These are phyloP conservation scores for Orchesella flavescens DNA, from an alignment of 2,888 invertebrate genomes.

Conservation along the genomic window DNA sequence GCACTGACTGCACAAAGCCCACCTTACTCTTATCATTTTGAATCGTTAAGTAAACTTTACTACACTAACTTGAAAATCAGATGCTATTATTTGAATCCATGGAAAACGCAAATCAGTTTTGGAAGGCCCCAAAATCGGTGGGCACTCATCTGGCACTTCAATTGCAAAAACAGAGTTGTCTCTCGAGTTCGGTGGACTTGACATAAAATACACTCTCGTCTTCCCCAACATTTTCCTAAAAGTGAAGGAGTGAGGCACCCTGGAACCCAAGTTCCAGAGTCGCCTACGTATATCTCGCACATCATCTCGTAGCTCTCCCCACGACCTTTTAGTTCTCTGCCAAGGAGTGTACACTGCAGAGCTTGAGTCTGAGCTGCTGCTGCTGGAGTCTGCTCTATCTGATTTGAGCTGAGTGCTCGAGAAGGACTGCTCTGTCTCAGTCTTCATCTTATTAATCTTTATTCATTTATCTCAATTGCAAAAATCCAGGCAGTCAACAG, in stretches of 20 bases:
- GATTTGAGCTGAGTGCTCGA: conserved; percentile 54
- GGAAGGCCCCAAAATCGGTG: conserved; percentile 19
- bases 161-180: conserved; percentile 80
- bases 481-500: background rate
- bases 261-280: conserved; percentile 84
- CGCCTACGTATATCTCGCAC: conserved; percentile 87
- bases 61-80: conserved; percentile 68
- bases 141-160: conserved; percentile 68
- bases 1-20: no score
- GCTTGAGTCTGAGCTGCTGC: conserved; percentile 2
- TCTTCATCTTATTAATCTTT: conserved; percentile 57
- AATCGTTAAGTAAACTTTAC: no score
- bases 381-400: background rate
- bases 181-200: conserved; percentile 90
- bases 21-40: no score
- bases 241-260: conserved; percentile 87
- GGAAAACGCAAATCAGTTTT: conserved; percentile 60
- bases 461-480: background rate
- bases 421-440: conserved; percentile 65
- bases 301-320: conserved; percentile 86
- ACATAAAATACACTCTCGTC: conserved; percentile 90
- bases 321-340: conserved; percentile 75
- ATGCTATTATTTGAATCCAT: conserved; percentile 71
- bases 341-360: conserved; percentile 47
- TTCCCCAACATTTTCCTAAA: conserved; percentile 81